Conservation (phyloP, 2,113 vertebrate species). For the Aramus guarauna region DNA sequence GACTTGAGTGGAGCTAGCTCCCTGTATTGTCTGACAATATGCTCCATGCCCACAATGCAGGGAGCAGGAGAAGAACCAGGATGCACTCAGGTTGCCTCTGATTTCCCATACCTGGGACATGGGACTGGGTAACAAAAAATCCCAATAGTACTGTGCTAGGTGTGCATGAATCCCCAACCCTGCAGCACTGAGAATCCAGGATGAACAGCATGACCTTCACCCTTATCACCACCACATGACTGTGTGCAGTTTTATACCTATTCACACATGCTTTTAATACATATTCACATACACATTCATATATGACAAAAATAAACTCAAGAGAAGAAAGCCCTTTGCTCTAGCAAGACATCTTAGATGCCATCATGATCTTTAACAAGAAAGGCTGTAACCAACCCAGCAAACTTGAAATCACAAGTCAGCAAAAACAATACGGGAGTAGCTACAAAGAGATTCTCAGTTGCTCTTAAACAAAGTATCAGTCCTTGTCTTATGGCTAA, state of each 20-base stretch:
- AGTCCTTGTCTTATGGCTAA: background rate
- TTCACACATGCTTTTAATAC: background rate
- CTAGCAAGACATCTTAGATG: background rate
- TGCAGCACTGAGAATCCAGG: background rate
- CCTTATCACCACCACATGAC: background rate
- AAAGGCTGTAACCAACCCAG: background rate
- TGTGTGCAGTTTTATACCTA: accelerated
- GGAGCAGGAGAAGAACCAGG: background rate
- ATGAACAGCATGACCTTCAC: background rate
- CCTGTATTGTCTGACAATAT: background rate
- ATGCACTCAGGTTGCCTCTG: background rate
- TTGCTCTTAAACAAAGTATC: background rate
- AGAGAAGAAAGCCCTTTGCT: background rate
- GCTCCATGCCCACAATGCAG: background rate
- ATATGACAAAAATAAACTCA: background rate
- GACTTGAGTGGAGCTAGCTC: background rate
- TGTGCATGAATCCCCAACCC: accelerated
- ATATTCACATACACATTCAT: background rate
- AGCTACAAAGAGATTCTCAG: background rate
- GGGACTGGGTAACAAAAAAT: background rate
- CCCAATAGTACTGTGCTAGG: background rate
- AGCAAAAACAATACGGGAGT: background rate
- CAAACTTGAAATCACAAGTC: background rate
- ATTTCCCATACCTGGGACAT: background rate
- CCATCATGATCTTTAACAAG: background rate